phyloP scores from a whole-genome alignment of 2,113 vertebrate genomes.

The Ardeotis arabs region DNA sequence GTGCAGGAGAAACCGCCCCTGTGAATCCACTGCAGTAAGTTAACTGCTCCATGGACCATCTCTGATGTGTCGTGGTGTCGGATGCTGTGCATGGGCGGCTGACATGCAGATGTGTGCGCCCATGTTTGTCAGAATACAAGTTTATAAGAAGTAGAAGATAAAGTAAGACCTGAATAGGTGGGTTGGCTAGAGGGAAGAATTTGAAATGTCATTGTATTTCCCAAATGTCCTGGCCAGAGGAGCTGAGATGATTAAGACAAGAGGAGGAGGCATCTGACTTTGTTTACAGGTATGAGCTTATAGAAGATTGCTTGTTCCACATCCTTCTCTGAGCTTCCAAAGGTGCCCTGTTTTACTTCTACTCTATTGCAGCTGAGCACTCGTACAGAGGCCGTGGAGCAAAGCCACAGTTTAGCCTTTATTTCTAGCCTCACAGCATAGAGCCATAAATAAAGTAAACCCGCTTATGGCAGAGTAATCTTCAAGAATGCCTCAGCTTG shows the following conservation, averaged over 20 bases:
- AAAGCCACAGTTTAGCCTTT: background rate
- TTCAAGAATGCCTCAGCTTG: background rate
- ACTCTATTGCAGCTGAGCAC: background rate
- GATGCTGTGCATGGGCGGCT: background rate
- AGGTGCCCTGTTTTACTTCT: background rate
- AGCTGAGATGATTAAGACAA: background rate
- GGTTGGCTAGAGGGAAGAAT: background rate
- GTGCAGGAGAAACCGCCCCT: background rate
- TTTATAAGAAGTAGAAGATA: background rate
- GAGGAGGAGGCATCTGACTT: background rate
- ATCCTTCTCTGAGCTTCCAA: background rate
- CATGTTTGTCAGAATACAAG: background rate
- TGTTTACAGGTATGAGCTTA: background rate
- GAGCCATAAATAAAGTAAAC: slow-evolving; percentile 5
- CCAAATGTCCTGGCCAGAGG: background rate
- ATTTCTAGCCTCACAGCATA: background rate
- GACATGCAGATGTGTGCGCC: rapidly evolving
- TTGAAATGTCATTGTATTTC: background rate
- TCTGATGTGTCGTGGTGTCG: background rate
- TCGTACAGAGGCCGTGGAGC: background rate
- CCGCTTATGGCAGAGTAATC: background rate
- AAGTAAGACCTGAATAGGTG: background rate
- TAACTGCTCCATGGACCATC: background rate
- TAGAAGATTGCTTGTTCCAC: background rate
- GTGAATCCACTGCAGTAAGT: background rate